Conservation (phyloP, 2,888 invertebrate species). For the Leptopterna dolabrata region DNA sequence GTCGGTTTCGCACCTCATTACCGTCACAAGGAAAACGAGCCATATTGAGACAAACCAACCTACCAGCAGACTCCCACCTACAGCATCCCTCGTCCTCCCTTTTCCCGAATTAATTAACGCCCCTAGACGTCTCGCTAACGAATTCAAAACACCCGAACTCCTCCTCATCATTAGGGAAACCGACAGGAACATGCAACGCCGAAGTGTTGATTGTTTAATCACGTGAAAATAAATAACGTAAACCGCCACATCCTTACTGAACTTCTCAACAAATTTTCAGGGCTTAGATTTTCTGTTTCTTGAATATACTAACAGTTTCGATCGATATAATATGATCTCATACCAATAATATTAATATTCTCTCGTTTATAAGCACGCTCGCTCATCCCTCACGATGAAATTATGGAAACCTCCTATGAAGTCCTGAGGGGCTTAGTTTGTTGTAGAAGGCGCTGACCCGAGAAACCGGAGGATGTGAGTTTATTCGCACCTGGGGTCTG, state of each 20-base stretch:
- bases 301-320: too few species aligned
- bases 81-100: background rate
- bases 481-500: too few species aligned
- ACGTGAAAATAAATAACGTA: background rate
- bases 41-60: constrained; percentile 4
- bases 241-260: background rate
- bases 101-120: constrained; percentile 2
- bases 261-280: background rate
- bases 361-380: too few species aligned
- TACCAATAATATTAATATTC: too few species aligned
- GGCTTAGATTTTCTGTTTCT: too few species aligned
- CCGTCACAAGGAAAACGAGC: constrained; percentile 4
- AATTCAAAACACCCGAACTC: background rate
- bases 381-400: too few species aligned
- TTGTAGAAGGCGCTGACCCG: too few species aligned
- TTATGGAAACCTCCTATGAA: too few species aligned
- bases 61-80: background rate
- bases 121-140: background rate
- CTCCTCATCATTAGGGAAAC: background rate
- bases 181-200: background rate
- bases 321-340: too few species aligned
- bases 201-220: background rate
- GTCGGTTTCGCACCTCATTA: constrained; percentile 19
- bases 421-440: too few species aligned
- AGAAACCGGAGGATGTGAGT: too few species aligned